Evolutionary conservation across 2,888 invertebrate species (phyloP).

Genomic region (Drosophila meridionalis): DNA sequence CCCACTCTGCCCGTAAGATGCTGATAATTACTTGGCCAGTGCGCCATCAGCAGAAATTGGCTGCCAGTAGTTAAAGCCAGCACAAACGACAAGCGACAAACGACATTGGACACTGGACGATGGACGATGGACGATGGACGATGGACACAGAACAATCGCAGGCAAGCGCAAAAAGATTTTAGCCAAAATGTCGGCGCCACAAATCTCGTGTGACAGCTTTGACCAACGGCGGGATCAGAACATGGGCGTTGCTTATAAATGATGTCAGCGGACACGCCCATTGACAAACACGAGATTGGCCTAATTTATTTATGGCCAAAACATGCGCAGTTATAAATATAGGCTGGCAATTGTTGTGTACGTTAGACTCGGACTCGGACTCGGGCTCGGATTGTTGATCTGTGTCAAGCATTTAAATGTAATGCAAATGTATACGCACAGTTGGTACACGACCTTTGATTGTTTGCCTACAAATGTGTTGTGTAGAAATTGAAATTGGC

Average conservation of each 20-base stretch:
- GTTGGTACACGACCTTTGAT: background rate
- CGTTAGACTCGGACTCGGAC: background rate
- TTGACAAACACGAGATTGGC: slow-evolving; percentile 64
- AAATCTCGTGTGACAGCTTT: slow-evolving; percentile 71
- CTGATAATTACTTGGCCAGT: slow-evolving; percentile 77
- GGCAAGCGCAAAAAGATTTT: slow-evolving; percentile 54
- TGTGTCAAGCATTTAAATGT: background rate
- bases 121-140: background rate
- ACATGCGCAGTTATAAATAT: slow-evolving; percentile 47
- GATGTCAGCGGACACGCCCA: slow-evolving; percentile 64
- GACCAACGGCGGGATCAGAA: slow-evolving; percentile 26
- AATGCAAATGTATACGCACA: background rate
- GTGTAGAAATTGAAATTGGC: too few species aligned
- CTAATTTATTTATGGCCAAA: slow-evolving; percentile 73
- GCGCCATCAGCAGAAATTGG: slow-evolving; percentile 79
- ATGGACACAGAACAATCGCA: slow-evolving; percentile 3
- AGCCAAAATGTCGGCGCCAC: slow-evolving; percentile 65
- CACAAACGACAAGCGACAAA: slow-evolving; percentile 15
- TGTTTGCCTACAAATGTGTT: background rate
- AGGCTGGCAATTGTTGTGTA: slow-evolving; percentile 20
- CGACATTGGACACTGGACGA: background rate
- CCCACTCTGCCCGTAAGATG: slow-evolving; percentile 44
- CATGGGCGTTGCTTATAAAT: slow-evolving; percentile 66
- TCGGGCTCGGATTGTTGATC: background rate
- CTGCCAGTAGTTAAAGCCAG: slow-evolving; percentile 46